Percentiles rank a stretch among this genome's conserved stretches.
Evolutionary conservation across 64 coral and sea anemone species (phyloP).

Genomic region (Actinia equina): DNA sequence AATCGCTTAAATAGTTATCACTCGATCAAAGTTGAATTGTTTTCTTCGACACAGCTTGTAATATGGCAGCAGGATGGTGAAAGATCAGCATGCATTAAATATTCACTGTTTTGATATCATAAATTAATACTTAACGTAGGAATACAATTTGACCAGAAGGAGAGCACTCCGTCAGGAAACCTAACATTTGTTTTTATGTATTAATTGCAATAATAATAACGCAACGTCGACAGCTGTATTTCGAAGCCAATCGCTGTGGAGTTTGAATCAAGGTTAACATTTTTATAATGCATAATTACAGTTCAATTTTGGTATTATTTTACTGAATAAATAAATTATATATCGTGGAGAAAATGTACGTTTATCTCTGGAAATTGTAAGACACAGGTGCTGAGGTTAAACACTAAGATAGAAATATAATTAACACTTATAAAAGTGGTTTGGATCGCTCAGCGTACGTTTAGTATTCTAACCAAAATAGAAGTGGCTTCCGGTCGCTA

Average conservation of each 20-base stretch:
- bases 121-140: neutral
- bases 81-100: neutral
- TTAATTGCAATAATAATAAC: neutral
- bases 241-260: neutral
- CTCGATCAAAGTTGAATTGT: neutral
- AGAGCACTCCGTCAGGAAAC: neutral
- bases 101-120: neutral
- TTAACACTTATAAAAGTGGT: neutral
- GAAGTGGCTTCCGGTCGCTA: neutral
- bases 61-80: neutral
- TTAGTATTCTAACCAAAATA: neutral
- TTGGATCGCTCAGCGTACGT: neutral
- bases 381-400: constrained; percentile 1
- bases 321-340: constrained; percentile 9
- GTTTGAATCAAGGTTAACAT: neutral
- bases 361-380: neutral
- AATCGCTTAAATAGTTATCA: neutral
- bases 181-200: neutral
- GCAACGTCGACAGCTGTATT: neutral
- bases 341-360: neutral
- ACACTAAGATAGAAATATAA: neutral
- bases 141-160: neutral
- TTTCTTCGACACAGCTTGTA: neutral
- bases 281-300: neutral
- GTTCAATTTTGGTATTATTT: neutral